Evolutionary conservation across 2,888 invertebrate genomes (phyloP).

Genomic region (Meliscaeva auricollis): DNA sequence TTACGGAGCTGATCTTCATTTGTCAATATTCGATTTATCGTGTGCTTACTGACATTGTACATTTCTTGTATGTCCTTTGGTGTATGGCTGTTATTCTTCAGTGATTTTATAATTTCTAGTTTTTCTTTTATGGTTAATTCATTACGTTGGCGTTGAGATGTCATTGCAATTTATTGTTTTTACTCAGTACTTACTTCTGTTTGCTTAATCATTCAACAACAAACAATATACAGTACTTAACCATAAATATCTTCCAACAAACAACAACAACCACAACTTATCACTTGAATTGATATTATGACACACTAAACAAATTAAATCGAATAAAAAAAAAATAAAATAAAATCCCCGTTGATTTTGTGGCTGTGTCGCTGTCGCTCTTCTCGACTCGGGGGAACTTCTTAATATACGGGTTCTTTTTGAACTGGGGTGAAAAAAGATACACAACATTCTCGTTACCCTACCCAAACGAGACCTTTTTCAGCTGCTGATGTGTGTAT

Average conservation of each 20-base stretch:
- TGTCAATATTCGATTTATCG: not conserved
- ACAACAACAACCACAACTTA: not conserved
- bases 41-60: not conserved
- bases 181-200: not conserved
- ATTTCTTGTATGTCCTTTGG: not conserved
- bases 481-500: too few relatives aligned
- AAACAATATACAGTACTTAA: too few relatives aligned
- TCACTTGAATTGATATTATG: not conserved
- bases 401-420: slow-evolving; percentile 13
- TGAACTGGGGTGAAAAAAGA: slow-evolving; percentile 3
- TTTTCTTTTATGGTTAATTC: not conserved
- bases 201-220: too few relatives aligned
- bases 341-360: slow-evolving; percentile 1
- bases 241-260: too few relatives aligned
- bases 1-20: not conserved
- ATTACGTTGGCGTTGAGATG: not conserved
- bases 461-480: not conserved
- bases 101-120: not conserved
- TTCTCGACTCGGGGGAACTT: not conserved
- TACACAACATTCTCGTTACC: not conserved
- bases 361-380: not conserved
- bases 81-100: not conserved
- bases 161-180: not conserved
- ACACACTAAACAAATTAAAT: not conserved
- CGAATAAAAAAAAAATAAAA: not conserved